These are phyloP conservation scores for Noturus placidus DNA, from an alignment of 2,113 vertebrate species.

Conservation along the genomic window DNA sequence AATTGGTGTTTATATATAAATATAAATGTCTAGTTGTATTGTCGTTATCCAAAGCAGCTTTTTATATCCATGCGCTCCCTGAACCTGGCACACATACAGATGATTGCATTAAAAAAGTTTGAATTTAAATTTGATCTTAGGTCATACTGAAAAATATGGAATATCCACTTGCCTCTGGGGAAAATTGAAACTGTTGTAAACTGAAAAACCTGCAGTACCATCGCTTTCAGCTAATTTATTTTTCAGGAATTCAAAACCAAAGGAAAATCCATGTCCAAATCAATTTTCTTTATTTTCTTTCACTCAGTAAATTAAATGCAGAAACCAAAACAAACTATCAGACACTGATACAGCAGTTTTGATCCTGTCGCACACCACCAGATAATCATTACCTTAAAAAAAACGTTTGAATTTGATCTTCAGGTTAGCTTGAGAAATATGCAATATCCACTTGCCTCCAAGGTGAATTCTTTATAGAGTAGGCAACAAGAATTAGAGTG, in stretches of 20 bases:
- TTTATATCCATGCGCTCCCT: background rate
- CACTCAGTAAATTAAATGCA: background rate
- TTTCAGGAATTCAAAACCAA: constrained; percentile 8
- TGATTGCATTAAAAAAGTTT: constrained; percentile 24
- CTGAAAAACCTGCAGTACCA: constrained; percentile 19
- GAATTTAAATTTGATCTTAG: constrained; percentile 23
- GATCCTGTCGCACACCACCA: background rate
- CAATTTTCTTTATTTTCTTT: constrained; percentile 10
- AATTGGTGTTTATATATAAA: constrained; percentile 4
- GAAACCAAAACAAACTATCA: constrained; percentile 3
- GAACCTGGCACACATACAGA: constrained; percentile 17
- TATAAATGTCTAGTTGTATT: constrained; percentile 2
- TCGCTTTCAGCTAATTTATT: constrained; percentile 2
- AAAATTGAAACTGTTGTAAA: background rate
- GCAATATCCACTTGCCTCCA: constrained; percentile 22
- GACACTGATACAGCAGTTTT: background rate
- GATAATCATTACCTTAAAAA: background rate
- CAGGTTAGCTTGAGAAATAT: constrained; percentile 6
- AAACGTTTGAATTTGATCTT: background rate
- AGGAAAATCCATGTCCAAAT: background rate
- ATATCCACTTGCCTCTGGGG: constrained; percentile 22
- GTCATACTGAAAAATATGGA: constrained; percentile 17
- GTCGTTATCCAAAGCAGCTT: background rate
- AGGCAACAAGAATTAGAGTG: background rate
- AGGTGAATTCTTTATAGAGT: background rate